These are phyloP conservation scores for Zosterops borbonicus DNA, from an alignment of 2,113 vertebrate genomes.

Conservation along the genomic window DNA sequence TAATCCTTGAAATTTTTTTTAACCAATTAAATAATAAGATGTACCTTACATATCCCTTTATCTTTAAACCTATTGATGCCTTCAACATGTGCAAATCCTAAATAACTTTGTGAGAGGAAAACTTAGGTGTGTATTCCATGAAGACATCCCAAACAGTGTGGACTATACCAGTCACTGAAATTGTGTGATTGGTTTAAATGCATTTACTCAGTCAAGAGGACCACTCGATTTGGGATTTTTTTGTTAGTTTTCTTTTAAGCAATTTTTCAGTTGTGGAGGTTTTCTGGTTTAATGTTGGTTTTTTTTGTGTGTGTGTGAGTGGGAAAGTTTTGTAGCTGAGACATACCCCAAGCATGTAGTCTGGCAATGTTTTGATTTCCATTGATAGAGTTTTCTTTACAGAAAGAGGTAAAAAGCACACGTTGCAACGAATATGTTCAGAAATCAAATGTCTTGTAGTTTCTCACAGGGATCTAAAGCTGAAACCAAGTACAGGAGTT, in stretches of 20 bases:
- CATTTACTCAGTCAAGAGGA: neutral
- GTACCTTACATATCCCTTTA: neutral
- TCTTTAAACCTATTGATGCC: neutral
- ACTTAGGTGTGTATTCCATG: neutral
- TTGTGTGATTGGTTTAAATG: neutral
- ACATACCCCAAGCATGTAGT: accelerated
- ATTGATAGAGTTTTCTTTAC: neutral
- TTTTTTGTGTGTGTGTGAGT: neutral
- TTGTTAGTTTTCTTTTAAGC: accelerated
- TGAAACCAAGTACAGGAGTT: neutral
- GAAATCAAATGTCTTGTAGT: neutral
- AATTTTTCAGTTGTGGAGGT: accelerated
- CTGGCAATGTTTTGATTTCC: neutral
- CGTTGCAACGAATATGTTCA: neutral
- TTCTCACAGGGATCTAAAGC: neutral
- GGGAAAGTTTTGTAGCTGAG: neutral
- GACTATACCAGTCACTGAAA: neutral
- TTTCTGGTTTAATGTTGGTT: neutral
- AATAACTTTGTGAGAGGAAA: neutral
- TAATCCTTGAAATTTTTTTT: neutral
- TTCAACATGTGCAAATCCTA: neutral
- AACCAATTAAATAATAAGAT: neutral
- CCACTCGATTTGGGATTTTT: neutral
- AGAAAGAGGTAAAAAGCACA: neutral
- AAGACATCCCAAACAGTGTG: neutral